Base-by-base conservation (phyloP, 2,797 vertebrate genomes). In the Sebastes hubbsi region DNA sequence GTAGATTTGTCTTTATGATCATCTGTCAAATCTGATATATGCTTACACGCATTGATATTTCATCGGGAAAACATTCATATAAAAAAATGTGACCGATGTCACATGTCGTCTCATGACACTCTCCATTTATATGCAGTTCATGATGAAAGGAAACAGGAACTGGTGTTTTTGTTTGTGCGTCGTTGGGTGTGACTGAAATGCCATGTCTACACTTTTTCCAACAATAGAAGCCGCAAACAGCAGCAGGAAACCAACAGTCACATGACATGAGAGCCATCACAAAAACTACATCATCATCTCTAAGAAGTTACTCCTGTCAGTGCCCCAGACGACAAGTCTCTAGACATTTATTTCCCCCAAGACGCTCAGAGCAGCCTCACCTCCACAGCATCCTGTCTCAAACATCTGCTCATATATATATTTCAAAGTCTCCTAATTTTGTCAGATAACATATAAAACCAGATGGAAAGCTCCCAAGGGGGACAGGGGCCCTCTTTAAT, bases 381-480 rank as follows among this genome's bases (percentile, higher is more conserved):
- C 72, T 78, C 36, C 36, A 20, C 25, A 67, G 16, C 79, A 81
- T 83, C 82, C 83, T 82, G 78, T 85, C 81, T 72, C 76, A 56
- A 73, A 73, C 88, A 89, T 92, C 92, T 92, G 90, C 84, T 87
- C 67, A 88, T 89, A 32, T 29, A 81, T 88, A 68, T 77, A 87
- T 87, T 22, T 92, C 88, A 89, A 81, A 87, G 91, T 91, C 88
- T 75, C 72, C 80, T 85, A 71, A 87, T 84, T 86, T 89, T 91
- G 93, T 91, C 93, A 91, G 81, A 91, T 85, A 87, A 87, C 89
- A 88, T 91, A 89, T 88, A 84, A 94, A 93, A 91, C 75, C 95
- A 95, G 95, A 96, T 95, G 93, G 95, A 95, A 92, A 79, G 77
- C 81, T 94, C 95, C 94, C 92, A 5, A 54, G 94, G 88, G 93